A percentile compares a stretch with the other conserved stretches of the same genome.
Evolutionary conservation across 2,888 invertebrate species (phyloP).

Genomic region (Dyspetes luteomarginatus): DNA sequence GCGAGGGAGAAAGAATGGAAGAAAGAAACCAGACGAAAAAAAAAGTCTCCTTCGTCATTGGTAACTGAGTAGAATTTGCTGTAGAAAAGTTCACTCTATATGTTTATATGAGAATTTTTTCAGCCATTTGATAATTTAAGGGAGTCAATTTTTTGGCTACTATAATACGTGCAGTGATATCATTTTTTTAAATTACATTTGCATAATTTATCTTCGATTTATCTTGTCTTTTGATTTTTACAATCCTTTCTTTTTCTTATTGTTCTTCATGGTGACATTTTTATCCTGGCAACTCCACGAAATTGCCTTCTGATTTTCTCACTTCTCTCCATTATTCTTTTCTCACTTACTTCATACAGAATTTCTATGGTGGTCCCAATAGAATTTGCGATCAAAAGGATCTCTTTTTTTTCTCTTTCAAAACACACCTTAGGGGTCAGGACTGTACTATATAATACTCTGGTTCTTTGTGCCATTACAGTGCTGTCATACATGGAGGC

Average conservation of each 20-base stretch:
- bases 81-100: conserved; percentile 6
- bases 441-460: conserved; percentile 40
- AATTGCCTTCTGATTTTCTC: conserved; percentile 37
- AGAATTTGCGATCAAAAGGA: conserved; percentile 82
- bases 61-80: conserved; percentile 11
- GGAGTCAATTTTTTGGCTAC: conserved; percentile 76
- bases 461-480: conserved; percentile 25
- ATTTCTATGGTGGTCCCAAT: conserved; percentile 73
- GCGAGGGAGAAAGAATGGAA: conserved; percentile 30
- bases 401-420: conserved; percentile 69
- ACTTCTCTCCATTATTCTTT: conserved; percentile 41
- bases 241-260: neutral
- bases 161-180: too few species aligned
- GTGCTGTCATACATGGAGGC: conserved; percentile 19
- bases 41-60: conserved; percentile 29
- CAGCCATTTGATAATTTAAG: conserved; percentile 46
- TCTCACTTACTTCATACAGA: conserved; percentile 35
- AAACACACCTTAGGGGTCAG: conserved; percentile 73
- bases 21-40: conserved; percentile 7
- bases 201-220: too few species aligned
- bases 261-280: conserved; percentile 38
- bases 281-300: conserved; percentile 61
- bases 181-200: too few species aligned
- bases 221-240: neutral
- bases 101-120: conserved; percentile 12